phyloP scores from a whole-genome alignment of 1,140 invertebrate genomes.

The Plutomurus gul region DNA sequence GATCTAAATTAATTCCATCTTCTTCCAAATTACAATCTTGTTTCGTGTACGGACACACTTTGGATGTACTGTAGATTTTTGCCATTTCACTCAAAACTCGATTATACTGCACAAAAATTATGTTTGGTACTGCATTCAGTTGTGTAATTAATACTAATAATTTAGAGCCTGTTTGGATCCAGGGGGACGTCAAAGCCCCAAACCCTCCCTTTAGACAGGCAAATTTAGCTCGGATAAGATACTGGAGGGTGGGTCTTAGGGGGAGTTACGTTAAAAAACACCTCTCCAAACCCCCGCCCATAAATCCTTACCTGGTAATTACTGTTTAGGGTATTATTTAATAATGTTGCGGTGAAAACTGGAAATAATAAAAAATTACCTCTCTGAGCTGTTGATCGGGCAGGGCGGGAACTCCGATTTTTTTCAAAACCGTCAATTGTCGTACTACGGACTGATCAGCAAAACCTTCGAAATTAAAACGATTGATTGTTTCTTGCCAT shows the following conservation, averaged over 20 bases:
- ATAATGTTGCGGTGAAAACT: too few species aligned
- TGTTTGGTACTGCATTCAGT: background rate
- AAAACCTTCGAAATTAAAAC: constrained; percentile 68
- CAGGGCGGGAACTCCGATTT: constrained; percentile 81
- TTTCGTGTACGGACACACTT: constrained; percentile 69
- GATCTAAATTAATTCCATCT: constrained; percentile 55
- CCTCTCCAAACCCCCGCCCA: too few species aligned
- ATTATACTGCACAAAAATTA: constrained; percentile 73
- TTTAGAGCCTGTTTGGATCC: too few species aligned
- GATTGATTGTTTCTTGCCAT: constrained; percentile 68
- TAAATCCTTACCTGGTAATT: too few species aligned
- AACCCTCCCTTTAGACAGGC: background rate
- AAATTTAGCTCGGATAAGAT: background rate
- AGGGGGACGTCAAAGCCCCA: too few species aligned
- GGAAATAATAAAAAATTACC: constrained; percentile 61
- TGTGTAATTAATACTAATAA: background rate
- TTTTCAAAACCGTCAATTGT: constrained; percentile 75
- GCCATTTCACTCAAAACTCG: constrained; percentile 86
- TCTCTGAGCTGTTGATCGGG: constrained; percentile 79
- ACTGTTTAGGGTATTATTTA: too few species aligned
- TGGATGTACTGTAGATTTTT: constrained; percentile 76
- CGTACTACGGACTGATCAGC: constrained; percentile 68
- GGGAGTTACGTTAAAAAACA: too few species aligned
- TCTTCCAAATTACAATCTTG: constrained; percentile 54
- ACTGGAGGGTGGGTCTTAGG: too few species aligned